phyloP scores from a whole-genome alignment of 2,113 vertebrate species.

The Burhinus oedicnemus region DNA sequence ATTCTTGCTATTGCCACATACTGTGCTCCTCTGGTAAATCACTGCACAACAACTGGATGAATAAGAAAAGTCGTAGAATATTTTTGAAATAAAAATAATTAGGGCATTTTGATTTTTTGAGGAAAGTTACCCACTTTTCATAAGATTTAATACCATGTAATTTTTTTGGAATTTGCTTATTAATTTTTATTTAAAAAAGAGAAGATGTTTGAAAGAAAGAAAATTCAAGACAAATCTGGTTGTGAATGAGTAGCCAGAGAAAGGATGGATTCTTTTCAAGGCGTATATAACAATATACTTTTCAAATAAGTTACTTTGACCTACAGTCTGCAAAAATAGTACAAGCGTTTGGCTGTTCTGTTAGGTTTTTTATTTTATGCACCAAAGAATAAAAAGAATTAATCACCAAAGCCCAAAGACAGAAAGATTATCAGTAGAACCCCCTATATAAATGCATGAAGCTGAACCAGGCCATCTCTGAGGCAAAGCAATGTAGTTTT shows the following conservation, averaged over 20 bases:
- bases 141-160: not conserved
- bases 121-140: not conserved
- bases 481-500: not conserved
- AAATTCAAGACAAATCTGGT: not conserved
- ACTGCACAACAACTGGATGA: not conserved
- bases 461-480: not conserved
- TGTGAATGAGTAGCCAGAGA: not conserved
- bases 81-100: not conserved
- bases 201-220: not conserved
- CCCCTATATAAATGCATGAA: not conserved
- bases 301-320: not conserved
- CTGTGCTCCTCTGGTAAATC: not conserved
- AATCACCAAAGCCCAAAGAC: not conserved
- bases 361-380: not conserved
- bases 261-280: not conserved
- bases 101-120: not conserved
- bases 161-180: not conserved
- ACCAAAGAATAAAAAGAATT: not conserved
- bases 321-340: not conserved
- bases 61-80: not conserved
- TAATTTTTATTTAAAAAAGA: not conserved
- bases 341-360: not conserved
- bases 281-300: not conserved
- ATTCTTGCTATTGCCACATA: not conserved
- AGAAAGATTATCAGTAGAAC: not conserved